phyloP scores from a whole-genome alignment of 2,113 vertebrate species.

The Benitochromis conjunctus region DNA sequence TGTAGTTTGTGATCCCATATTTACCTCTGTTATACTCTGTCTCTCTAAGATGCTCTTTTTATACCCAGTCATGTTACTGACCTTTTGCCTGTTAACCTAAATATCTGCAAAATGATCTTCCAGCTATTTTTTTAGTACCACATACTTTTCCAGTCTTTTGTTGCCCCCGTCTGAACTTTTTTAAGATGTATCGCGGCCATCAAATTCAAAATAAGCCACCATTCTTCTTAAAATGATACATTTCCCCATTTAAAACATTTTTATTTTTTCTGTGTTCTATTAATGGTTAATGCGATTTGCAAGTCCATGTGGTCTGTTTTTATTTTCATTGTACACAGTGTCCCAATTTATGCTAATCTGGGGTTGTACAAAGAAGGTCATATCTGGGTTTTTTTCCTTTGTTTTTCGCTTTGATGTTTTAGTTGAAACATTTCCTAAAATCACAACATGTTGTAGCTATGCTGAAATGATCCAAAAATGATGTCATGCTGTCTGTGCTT shows the following conservation, averaged over 20 bases:
- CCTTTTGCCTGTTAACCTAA: too few species aligned
- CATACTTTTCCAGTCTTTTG: too few species aligned
- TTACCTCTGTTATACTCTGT: neutral
- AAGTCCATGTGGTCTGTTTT: neutral
- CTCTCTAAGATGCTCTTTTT: too few species aligned
- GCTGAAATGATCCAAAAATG: conserved; percentile 26
- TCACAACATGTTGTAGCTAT: neutral
- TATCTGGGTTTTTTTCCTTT: neutral
- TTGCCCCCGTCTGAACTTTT: neutral
- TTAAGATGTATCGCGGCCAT: neutral
- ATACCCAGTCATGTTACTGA: too few species aligned
- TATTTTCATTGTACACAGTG: neutral
- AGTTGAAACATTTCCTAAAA: neutral
- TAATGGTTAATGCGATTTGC: neutral
- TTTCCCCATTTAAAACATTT: neutral
- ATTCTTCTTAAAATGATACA: neutral
- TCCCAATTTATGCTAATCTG: neutral
- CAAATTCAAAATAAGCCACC: neutral
- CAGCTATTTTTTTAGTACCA: too few species aligned
- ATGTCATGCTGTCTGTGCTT: conserved; percentile 47
- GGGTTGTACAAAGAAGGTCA: neutral
- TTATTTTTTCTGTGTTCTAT: neutral
- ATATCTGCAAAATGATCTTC: too few species aligned
- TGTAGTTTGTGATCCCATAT: neutral
- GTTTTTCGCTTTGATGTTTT: neutral